Base-by-base conservation (phyloP, 2,113 vertebrate species). In the Chionis minor region DNA sequence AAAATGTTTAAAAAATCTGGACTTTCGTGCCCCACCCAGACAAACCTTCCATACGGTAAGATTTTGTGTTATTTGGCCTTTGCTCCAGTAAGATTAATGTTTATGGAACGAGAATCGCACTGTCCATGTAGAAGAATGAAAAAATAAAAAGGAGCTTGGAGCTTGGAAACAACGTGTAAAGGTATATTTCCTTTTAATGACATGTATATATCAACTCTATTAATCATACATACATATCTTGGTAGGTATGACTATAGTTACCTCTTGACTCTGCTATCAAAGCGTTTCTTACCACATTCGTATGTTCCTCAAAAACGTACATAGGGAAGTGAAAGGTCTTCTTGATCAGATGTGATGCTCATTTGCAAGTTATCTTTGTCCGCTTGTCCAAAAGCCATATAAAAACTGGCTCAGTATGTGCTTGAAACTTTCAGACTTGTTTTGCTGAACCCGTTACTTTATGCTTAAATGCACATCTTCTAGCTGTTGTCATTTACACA, bases 331-430 rank as follows among this genome's bases (percentile, higher is more conserved):
- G 2, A 77, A 89, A 89, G 18, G 21, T 56, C 63, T 66, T 92
- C 61, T 66, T 54, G 84, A 73, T 78, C 2, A 2, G 72, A 88
- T 79, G 86, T 88, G 84, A 74, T 28, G 44, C 72, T 97, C 81
- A 93, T 94, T 90, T 93, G 88, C 73, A 90, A 94, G 74, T 88
- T 94, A 27, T 83, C 52, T 87, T 92, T 91, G 73, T 81, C 84
- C 58, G 88, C 94, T 96, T 95, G 22, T 74, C 74, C 93, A 86
- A 94, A 94, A 88, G 9, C 20, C 40, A 45, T 44, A 52, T 10
- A 72, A 52, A 75, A 92, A 35, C 12, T 63, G 65, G 5, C 32
- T 90, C 42, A n/a, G 21, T 40, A 47, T 40, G 24, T 45, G 61
- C n/a, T 32, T 33, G 35, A 78, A 81, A 52, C n/a, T 87, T 73